Base-by-base conservation (phyloP, 2,888 invertebrate species). In the Cylindroiulus punctatus region DNA sequence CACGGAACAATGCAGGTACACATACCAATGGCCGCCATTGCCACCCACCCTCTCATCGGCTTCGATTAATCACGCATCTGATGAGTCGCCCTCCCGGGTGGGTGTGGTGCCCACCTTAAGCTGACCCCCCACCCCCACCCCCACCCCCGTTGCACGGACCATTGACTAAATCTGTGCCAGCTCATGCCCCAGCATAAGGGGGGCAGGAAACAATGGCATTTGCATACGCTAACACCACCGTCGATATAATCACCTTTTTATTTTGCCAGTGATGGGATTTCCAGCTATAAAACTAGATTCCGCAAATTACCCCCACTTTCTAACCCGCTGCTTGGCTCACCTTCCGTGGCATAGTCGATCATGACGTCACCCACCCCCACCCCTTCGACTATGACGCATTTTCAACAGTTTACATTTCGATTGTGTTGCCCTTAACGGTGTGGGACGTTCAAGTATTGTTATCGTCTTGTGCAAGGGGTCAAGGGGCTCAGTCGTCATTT, bases 161-260 rank as follows among this genome's bases (percentile, higher is more conserved):
- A 52, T 52, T 52, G 52, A 52, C 52, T 12, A 52, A 52, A 52
- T 52, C 52, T 52, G 52, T 52, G 52, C 52, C 52, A 52, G 52
- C 52, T 52, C 52, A 52, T 52, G 52, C 52, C 52, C n/a, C 7
- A n/a, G 52, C 52, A n/a, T 52, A 52, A 52, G 52, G n/a, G 44
- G 44, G 44, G n/a, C n/a, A n/a, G 52, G 52, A n/a, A 52, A 52
- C 52, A 52, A 52, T 52, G n/a, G 52, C 52, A 52, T 52, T 52
- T 52, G 52, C 52, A 52, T 52, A 7, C 10, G 4, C 52, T 19
- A 52, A 52, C 52, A 52, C 52, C 52, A 12, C 52, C 52, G 12
- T 52, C 52, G 12, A 52, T 52, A 52, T 52, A 52, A 52, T 52
- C 52, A 52, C 52, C 52, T 52, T 52, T 47, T 52, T 52, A 52